Conservation (phyloP, 1,140 invertebrate genomes). For the Anastatus disparis region DNA sequence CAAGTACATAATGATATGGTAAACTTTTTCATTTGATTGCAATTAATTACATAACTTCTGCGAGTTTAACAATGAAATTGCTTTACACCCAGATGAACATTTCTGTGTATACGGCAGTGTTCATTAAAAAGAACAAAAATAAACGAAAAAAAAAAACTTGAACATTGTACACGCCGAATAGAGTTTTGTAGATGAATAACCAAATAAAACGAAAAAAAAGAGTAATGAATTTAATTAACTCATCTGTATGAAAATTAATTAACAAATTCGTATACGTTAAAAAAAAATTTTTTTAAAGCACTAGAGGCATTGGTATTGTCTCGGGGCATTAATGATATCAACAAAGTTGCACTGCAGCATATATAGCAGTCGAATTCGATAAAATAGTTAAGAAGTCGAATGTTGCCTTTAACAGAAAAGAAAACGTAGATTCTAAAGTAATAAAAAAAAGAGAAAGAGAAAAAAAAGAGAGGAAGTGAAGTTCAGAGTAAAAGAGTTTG, state of each 20-base stretch:
- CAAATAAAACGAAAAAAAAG: not conserved
- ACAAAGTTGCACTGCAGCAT: not conserved
- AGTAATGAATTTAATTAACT: conserved; percentile 26
- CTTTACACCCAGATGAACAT: not conserved
- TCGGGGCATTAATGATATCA: not conserved
- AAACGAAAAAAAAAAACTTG: no score
- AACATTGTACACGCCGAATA: no score
- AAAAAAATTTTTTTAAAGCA: no score
- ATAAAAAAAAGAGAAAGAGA: no score
- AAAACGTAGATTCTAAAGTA: not conserved
- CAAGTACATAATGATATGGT: no score
- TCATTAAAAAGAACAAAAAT: no score
- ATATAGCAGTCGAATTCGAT: not conserved
- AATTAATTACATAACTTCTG: conserved; percentile 17
- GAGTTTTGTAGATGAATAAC: no score
- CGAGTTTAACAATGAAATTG: not conserved
- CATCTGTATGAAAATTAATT: conserved; percentile 25
- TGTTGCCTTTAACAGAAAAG: not conserved
- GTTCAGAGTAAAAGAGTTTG: no score
- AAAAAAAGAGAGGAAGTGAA: no score
- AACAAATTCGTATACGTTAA: not conserved
- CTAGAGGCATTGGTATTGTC: no score
- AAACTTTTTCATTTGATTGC: conserved; percentile 16
- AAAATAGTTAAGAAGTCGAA: not conserved
- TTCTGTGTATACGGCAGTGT: no score